These are phyloP conservation scores for Coremacera marginata DNA, from an alignment of 2,888 invertebrate species.

Conservation along the genomic window DNA sequence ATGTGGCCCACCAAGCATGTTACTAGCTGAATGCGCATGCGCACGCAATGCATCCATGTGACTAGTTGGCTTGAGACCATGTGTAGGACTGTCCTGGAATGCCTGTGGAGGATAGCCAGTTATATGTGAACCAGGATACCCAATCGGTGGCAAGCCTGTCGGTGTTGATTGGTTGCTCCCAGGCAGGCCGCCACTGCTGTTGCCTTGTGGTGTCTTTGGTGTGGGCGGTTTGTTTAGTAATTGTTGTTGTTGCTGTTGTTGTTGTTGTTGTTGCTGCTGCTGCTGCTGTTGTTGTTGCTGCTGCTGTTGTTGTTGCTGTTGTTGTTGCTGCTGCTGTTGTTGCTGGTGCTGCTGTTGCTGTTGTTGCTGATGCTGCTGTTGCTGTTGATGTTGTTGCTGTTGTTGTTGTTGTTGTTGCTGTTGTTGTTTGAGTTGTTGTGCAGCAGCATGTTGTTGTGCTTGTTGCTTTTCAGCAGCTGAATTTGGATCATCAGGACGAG, in stretches of 20 bases:
- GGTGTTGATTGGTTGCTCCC: slow-evolving; percentile 60
- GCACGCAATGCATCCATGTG: slow-evolving; percentile 82
- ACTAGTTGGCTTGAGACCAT: slow-evolving; percentile 72
- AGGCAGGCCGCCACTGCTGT: slow-evolving; percentile 53
- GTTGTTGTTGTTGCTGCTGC: slow-evolving; percentile 53
- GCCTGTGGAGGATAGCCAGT: slow-evolving; percentile 66
- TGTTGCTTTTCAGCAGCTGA: slow-evolving; percentile 54
- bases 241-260: slow-evolving; percentile 57
- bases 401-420: slow-evolving; percentile 55
- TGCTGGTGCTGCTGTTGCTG: slow-evolving; percentile 58
- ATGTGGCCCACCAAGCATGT: slow-evolving; percentile 62
- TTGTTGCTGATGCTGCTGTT: slow-evolving; percentile 64
- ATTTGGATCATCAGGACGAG: slow-evolving; percentile 71
- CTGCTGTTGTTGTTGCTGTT: slow-evolving; percentile 61
- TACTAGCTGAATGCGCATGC: slow-evolving; percentile 78
- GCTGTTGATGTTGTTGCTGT: slow-evolving; percentile 58
- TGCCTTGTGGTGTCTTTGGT: slow-evolving; percentile 69
- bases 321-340: slow-evolving; percentile 68
- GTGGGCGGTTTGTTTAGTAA: slow-evolving; percentile 68
- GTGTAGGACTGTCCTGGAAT: slow-evolving; percentile 78
- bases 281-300: slow-evolving; percentile 53
- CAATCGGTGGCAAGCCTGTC: slow-evolving; percentile 64
- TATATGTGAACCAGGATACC: slow-evolving; percentile 65
- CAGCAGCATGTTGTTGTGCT: slow-evolving; percentile 69
- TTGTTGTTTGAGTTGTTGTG: slow-evolving; percentile 56